Evolutionary conservation across 2,888 invertebrate species (phyloP).

Genomic region (Aleiodes alternator): DNA sequence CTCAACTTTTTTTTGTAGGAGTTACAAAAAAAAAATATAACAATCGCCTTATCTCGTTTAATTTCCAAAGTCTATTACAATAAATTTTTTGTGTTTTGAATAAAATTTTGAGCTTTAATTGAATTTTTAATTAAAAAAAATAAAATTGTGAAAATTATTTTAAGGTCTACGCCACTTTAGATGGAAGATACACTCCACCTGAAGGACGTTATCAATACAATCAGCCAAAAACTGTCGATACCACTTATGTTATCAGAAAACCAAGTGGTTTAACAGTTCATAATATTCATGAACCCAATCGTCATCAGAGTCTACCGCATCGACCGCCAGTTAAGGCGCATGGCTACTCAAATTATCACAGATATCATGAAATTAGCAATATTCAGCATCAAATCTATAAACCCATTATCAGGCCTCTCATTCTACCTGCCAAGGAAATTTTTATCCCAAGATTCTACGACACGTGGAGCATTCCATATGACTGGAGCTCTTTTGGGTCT

Average conservation of each 20-base stretch:
- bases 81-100: no score
- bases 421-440: conserved; percentile 57
- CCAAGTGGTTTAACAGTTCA: conserved; percentile 61
- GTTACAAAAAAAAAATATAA: no score
- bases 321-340: conserved; percentile 55
- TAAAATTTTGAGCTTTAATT: no score
- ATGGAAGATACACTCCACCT: conserved; percentile 77
- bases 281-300: conserved; percentile 16
- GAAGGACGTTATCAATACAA: conserved; percentile 76
- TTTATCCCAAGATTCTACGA: conserved; percentile 50
- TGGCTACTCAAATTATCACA: conserved; percentile 56
- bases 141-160: neutral
- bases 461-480: conserved; percentile 61
- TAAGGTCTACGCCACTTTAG: conserved; percentile 76
- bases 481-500: conserved; percentile 63
- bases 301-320: conserved; percentile 13
- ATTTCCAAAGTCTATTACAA: no score
- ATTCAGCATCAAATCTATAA: conserved; percentile 56
- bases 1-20: no score
- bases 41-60: no score
- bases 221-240: conserved; percentile 77
- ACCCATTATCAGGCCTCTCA: conserved; percentile 62
- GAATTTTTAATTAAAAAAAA: no score
- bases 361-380: conserved; percentile 47
- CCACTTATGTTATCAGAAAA: conserved; percentile 78